These are phyloP conservation scores for Pseudotriccus pelzelni DNA, from an alignment of 2,797 vertebrate genomes.

Conservation along the genomic window DNA sequence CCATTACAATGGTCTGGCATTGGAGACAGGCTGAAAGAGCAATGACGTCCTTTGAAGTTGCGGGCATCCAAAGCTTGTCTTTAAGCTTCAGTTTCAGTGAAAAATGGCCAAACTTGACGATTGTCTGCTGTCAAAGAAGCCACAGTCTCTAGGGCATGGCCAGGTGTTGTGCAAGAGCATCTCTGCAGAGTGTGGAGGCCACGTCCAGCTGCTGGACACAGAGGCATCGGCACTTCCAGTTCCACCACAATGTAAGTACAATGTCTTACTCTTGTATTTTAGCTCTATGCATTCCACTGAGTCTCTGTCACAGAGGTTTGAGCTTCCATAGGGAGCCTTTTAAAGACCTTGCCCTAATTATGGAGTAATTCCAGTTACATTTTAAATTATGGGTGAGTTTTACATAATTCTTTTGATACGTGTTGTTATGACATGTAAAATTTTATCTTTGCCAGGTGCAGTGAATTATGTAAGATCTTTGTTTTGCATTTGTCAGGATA, in stretches of 20 bases:
- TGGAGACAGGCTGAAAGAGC: neutral
- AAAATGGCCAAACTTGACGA: too few species aligned
- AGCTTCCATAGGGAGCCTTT: conserved; percentile 3
- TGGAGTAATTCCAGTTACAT: conserved; percentile 18
- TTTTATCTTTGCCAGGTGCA: conserved; percentile 32
- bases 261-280: neutral
- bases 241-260: neutral
- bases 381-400: conserved; percentile 66
- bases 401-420: conserved; percentile 26
- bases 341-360: conserved; percentile 56
- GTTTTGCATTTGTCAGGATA: conserved; percentile 26
- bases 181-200: neutral
- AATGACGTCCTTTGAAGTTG: accelerated
- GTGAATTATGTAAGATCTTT: conserved; percentile 40
- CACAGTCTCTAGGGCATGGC: accelerated
- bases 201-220: neutral
- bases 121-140: neutral
- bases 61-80: neutral
- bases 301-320: neutral
- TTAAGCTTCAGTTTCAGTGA: neutral
- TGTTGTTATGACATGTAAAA: conserved; percentile 42
- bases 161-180: neutral
- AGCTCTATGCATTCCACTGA: accelerated
- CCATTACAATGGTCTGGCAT: accelerated
- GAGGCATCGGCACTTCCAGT: accelerated